These are phyloP conservation scores for Trachythela sp. DNA, from an alignment of 64 coral and sea anemone genomes.

Conservation along the genomic window DNA sequence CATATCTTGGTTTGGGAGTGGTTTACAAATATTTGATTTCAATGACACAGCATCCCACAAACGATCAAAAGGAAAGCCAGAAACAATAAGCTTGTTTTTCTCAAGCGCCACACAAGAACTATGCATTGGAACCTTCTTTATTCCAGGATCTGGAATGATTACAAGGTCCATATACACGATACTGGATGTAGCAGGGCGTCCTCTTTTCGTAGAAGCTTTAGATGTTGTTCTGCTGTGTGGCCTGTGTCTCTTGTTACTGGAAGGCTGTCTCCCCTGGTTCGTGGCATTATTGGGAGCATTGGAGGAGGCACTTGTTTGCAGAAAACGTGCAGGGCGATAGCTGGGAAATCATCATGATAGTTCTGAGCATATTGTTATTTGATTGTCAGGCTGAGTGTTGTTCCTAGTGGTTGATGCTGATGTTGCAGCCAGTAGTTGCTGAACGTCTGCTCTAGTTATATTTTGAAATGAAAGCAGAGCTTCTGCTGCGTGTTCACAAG, in stretches of 20 bases:
- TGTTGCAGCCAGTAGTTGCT: neutral
- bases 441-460: neutral
- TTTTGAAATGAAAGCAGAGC: neutral
- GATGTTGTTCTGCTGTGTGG: neutral
- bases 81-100: neutral
- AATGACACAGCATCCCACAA: neutral
- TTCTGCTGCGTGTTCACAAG: neutral
- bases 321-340: neutral
- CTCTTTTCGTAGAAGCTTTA: neutral
- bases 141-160: neutral
- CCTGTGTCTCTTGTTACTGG: neutral
- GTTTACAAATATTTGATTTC: neutral
- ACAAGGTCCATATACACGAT: neutral
- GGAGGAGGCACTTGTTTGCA: neutral
- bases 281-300: neutral
- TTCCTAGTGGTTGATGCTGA: no score
- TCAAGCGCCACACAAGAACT: neutral
- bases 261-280: neutral
- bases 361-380: neutral
- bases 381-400: no score
- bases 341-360: neutral
- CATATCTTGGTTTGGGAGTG: neutral
- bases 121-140: neutral
- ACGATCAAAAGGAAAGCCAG: neutral
- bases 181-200: neutral